Conservation (phyloP, 2,113 vertebrate species). For the Odocoileus virginianus region DNA sequence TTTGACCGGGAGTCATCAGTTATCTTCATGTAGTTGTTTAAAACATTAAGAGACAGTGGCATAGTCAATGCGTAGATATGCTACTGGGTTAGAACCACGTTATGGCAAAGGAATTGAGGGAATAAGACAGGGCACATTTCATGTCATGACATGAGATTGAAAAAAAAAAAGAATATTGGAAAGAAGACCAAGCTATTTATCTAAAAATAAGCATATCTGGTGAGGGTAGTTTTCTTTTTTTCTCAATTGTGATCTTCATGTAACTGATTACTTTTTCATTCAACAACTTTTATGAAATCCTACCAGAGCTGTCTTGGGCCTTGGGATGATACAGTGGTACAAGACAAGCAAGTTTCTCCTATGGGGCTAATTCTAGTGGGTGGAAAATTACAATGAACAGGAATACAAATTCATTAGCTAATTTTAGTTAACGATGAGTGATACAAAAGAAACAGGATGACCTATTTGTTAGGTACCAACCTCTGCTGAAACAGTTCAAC, state of each 20-base stretch:
- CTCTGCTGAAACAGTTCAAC: neutral
- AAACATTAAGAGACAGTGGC: neutral
- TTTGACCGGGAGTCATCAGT: neutral
- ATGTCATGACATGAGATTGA: neutral
- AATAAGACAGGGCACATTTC: neutral
- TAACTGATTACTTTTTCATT: neutral
- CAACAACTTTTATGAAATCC: neutral
- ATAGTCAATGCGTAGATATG: neutral
- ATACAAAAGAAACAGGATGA: neutral
- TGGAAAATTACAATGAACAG: neutral
- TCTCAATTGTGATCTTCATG: neutral
- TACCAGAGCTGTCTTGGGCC: neutral
- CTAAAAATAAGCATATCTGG: neutral
- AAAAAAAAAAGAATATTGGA: neutral
- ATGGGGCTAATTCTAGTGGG: neutral
- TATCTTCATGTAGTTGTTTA: neutral
- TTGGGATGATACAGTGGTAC: neutral
- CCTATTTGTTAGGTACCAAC: neutral
- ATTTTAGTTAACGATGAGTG: neutral
- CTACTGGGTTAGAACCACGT: neutral
- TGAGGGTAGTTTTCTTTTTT: neutral
- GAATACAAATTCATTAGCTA: neutral
- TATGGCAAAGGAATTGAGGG: neutral
- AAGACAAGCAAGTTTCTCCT: neutral
- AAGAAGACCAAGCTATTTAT: neutral